A percentile compares a stretch with the other conserved stretches of the same genome.
These are phyloP conservation scores for Grapholita molesta DNA, from an alignment of 1,140 invertebrate genomes.

Conservation along the genomic window DNA sequence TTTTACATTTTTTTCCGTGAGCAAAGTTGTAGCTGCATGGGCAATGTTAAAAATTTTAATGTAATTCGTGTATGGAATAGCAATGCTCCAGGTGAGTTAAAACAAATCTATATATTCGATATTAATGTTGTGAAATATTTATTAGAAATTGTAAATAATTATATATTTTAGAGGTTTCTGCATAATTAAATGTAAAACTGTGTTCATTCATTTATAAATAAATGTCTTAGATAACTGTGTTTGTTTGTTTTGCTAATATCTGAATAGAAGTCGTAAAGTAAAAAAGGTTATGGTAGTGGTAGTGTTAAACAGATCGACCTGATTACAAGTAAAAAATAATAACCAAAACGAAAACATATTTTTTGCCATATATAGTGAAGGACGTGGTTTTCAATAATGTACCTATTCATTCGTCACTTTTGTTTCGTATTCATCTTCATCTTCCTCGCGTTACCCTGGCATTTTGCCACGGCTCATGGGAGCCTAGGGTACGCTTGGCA, in stretches of 20 bases:
- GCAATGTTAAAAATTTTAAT: background rate
- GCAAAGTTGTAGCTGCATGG: background rate
- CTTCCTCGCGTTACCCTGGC: too few relatives aligned
- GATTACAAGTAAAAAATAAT: too few relatives aligned
- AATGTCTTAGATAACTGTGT: constrained; percentile 59
- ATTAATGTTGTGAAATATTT: constrained; percentile 34
- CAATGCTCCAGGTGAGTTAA: constrained; percentile 65
- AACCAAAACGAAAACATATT: too few relatives aligned
- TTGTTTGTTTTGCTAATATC: constrained; percentile 18
- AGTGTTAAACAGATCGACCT: too few relatives aligned
- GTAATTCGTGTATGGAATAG: constrained; percentile 24
- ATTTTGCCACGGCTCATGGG: too few relatives aligned
- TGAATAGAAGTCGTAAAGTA: too few relatives aligned
- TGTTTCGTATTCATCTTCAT: too few relatives aligned
- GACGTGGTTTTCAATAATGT: too few relatives aligned
- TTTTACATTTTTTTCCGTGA: background rate
- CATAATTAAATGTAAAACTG: constrained; percentile 57
- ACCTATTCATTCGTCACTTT: too few relatives aligned
- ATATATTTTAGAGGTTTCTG: constrained; percentile 41
- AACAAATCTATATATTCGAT: constrained; percentile 35
- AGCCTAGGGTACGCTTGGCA: too few relatives aligned
- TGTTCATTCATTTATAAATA: constrained; percentile 69
- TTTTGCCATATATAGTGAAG: too few relatives aligned
- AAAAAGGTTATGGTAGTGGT: too few relatives aligned
- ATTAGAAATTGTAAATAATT: constrained; percentile 41